A percentile compares a stretch with the other conserved stretches of the same genome.
Conservation (phyloP, 92 coral and sea anemone genomes). For the Phenganax subtilis region DNA sequence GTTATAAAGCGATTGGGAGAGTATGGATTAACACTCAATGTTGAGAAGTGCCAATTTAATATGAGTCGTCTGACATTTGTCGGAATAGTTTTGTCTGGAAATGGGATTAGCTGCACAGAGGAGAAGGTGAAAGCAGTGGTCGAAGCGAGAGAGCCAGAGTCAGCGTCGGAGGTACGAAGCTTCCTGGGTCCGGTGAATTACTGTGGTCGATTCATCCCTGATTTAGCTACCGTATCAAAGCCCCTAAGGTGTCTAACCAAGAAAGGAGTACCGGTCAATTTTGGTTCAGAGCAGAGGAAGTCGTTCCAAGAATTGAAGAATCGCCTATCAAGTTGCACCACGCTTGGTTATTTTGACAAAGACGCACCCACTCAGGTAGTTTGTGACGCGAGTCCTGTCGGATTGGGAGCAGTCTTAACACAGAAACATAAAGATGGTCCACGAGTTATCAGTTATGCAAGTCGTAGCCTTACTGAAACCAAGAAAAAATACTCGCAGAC, state of each 20-base stretch:
- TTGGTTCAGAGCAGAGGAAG: slow-evolving; percentile 44
- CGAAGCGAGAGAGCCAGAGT: slow-evolving; percentile 25
- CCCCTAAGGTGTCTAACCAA: slow-evolving; percentile 42
- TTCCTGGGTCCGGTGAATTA: slow-evolving; percentile 32
- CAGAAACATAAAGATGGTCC: slow-evolving; percentile 29
- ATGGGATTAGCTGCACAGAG: slow-evolving; percentile 24
- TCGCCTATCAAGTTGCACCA: slow-evolving; percentile 35
- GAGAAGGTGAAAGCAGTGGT: slow-evolving; percentile 31
- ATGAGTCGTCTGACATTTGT: slow-evolving; percentile 19
- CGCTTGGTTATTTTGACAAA: slow-evolving; percentile 43
- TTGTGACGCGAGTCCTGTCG: slow-evolving; percentile 42
- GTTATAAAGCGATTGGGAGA: slow-evolving; percentile 40
- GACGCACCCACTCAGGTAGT: slow-evolving; percentile 42
- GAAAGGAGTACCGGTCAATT: slow-evolving; percentile 30
- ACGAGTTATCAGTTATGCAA: slow-evolving; percentile 37
- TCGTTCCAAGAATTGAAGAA: slow-evolving; percentile 36
- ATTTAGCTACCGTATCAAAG: slow-evolving; percentile 42
- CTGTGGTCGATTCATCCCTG: slow-evolving; percentile 25
- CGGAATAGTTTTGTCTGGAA: slow-evolving; percentile 31
- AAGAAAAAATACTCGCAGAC: slow-evolving; percentile 32
- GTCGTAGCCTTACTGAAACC: slow-evolving; percentile 44
- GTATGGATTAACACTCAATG: slow-evolving; percentile 14
- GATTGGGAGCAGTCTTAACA: slow-evolving; percentile 41
- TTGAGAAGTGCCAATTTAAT: slow-evolving; percentile 33
- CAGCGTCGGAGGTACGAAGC: slow-evolving; percentile 6